Conservation (phyloP, 35 echinoderm and acorn worm genomes). For the Ophiothrix spiculata region DNA sequence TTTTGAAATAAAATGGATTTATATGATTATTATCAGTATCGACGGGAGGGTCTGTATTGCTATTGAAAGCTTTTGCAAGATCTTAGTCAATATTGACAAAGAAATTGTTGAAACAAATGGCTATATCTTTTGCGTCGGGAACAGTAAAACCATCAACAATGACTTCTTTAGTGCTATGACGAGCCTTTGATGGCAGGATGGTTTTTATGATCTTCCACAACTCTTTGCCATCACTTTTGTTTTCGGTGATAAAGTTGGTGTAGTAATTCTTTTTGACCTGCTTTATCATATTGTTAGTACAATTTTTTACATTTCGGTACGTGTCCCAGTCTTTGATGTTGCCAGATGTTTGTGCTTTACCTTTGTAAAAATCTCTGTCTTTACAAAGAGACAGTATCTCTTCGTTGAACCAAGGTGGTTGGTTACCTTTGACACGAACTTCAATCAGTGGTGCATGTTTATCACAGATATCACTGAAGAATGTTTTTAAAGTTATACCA, state of each 20-base stretch:
- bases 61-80: not conserved
- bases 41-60: not conserved
- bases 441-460: too few species aligned
- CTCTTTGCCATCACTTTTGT: conserved; percentile 4
- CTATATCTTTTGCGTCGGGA: not conserved
- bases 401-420: too few species aligned
- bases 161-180: conserved; percentile 7
- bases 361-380: conserved; percentile 14
- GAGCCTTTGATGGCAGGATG: conserved; percentile 14
- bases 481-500: too few species aligned
- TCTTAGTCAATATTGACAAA: not conserved
- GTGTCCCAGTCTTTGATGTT: conserved; percentile 5
- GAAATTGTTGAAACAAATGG: conserved; percentile 9
- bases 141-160: not conserved
- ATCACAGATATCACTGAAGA: too few species aligned
- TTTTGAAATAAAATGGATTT: not conserved
- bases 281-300: conserved; percentile 12
- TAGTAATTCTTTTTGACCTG: conserved; percentile 9
- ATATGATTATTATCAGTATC: not conserved
- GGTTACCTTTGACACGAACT: too few species aligned
- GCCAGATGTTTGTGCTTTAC: conserved; percentile 5
- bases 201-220: conserved; percentile 27
- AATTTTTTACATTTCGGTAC: conserved; percentile 13
- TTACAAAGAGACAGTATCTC: too few species aligned
- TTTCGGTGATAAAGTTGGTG: not conserved